Conservation (phyloP, 2,888 invertebrate genomes). For the Polydrusus cervinus region DNA sequence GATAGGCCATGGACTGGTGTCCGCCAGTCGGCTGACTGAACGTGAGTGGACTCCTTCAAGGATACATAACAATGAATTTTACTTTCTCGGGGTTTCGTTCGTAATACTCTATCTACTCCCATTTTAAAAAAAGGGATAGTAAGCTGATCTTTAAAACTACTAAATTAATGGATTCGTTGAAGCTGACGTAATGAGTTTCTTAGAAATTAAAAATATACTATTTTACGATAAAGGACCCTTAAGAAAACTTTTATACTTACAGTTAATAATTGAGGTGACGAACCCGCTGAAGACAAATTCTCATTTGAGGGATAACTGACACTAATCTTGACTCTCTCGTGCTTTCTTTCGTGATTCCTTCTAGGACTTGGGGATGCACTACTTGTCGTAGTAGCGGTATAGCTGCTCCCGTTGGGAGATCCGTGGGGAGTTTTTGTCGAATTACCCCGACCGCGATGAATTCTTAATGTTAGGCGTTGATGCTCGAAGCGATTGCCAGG, state of each 20-base stretch:
- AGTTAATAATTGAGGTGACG: slow-evolving; percentile 65
- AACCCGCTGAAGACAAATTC: slow-evolving; percentile 70
- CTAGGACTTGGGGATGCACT: slow-evolving; percentile 75
- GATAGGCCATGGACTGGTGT: too few species aligned
- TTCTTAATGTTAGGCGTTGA: slow-evolving; percentile 91
- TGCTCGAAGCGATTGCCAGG: slow-evolving; percentile 88
- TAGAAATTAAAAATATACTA: too few species aligned
- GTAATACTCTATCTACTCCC: too few species aligned
- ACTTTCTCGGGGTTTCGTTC: too few species aligned
- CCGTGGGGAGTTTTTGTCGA: slow-evolving; percentile 74
- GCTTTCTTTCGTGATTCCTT: slow-evolving; percentile 81
- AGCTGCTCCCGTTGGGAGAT: slow-evolving; percentile 81
- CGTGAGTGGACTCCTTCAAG: too few species aligned
- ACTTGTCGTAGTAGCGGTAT: slow-evolving; percentile 81
- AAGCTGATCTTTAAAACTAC: too few species aligned
- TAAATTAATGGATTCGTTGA: too few species aligned
- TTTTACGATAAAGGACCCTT: background rate
- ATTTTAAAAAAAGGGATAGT: too few species aligned
- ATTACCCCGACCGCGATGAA: slow-evolving; percentile 89
- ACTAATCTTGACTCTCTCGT: slow-evolving; percentile 89
- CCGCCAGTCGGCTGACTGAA: too few species aligned
- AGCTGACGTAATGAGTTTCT: too few species aligned
- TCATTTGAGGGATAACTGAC: slow-evolving; percentile 90
- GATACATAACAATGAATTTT: too few species aligned
- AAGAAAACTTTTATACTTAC: slow-evolving; percentile 49